phyloP scores from a whole-genome alignment of 2,888 invertebrate species.

The Philopedon plagiatum region DNA sequence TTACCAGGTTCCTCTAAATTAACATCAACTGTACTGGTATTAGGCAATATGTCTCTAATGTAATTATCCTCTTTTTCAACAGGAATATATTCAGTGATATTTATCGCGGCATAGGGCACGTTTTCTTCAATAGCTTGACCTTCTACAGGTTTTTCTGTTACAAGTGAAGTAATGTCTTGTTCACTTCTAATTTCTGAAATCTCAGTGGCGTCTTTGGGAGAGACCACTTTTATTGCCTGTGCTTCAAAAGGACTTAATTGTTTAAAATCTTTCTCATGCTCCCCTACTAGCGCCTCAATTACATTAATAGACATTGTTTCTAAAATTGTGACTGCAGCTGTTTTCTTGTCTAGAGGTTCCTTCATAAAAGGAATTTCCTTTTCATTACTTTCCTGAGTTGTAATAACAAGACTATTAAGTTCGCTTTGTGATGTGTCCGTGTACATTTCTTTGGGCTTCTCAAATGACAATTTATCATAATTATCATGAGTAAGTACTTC shows the following conservation, averaged over 20 bases:
- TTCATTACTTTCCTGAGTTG: slow-evolving; percentile 70
- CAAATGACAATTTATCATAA: slow-evolving; percentile 65
- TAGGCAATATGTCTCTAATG: slow-evolving; percentile 25
- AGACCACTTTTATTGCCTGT: slow-evolving; percentile 57
- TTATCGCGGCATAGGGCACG: slow-evolving; percentile 51
- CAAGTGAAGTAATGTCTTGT: slow-evolving; percentile 56
- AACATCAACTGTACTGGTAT: slow-evolving; percentile 55
- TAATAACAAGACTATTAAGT: slow-evolving; percentile 69
- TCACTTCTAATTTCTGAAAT: slow-evolving; percentile 57
- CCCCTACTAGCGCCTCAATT: slow-evolving; percentile 66
- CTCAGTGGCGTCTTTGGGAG: slow-evolving; percentile 62
- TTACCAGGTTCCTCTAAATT: slow-evolving; percentile 61
- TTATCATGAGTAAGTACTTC: slow-evolving; percentile 67
- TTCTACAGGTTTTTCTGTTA: slow-evolving; percentile 52
- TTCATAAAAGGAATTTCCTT: slow-evolving; percentile 63
- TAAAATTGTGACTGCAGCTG: slow-evolving; percentile 67
- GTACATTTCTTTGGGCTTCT: slow-evolving; percentile 53
- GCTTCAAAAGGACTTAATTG: slow-evolving; percentile 55
- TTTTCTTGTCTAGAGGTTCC: slow-evolving; percentile 64
- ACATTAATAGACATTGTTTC: slow-evolving; percentile 65
- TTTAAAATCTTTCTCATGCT: slow-evolving; percentile 60
- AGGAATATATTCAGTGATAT: slow-evolving; percentile 54
- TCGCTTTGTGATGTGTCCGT: slow-evolving; percentile 62
- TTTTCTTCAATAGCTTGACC: slow-evolving; percentile 55
- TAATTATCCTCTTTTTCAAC: slow-evolving; percentile 54